Conservation (phyloP, 2,797 vertebrate genomes). For the Garrulus glandarius region DNA sequence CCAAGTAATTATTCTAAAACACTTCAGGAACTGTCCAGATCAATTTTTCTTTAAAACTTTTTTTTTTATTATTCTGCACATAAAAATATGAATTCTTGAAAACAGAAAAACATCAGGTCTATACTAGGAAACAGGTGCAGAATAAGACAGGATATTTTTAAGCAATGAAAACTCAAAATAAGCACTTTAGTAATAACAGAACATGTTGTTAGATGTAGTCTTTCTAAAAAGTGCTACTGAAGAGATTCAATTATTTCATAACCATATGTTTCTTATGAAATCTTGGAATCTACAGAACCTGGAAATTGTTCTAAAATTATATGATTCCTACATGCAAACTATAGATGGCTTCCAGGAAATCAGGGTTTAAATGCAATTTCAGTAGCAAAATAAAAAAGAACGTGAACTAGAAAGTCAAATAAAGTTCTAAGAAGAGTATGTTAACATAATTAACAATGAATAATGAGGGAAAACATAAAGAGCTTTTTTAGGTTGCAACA, state of each 20-base stretch:
- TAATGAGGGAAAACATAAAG: not conserved
- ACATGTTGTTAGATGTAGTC: not conserved
- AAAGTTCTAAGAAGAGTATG: not conserved
- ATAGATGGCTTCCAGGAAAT: not conserved
- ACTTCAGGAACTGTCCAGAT: not conserved
- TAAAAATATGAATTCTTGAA: constrained; percentile 25
- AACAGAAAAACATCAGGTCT: not conserved
- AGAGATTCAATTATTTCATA: not conserved
- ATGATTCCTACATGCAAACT: not conserved
- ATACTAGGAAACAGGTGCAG: not conserved
- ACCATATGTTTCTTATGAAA: not conserved
- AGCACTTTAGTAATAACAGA: not conserved
- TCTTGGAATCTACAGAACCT: not conserved
- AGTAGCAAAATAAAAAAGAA: not conserved
- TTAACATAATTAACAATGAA: not conserved
- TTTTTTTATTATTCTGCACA: not conserved
- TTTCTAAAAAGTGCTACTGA: not conserved
- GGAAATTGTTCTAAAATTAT: not conserved
- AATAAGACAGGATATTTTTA: not conserved
- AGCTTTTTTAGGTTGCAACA: not conserved
- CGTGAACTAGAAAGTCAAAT: not conserved
- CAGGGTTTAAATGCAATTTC: not conserved
- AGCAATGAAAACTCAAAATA: not conserved
- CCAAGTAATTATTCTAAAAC: not conserved
- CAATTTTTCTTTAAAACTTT: not conserved